Evolutionary conservation across 2,888 invertebrate species (phyloP).

Genomic region (Troilus luridus): DNA sequence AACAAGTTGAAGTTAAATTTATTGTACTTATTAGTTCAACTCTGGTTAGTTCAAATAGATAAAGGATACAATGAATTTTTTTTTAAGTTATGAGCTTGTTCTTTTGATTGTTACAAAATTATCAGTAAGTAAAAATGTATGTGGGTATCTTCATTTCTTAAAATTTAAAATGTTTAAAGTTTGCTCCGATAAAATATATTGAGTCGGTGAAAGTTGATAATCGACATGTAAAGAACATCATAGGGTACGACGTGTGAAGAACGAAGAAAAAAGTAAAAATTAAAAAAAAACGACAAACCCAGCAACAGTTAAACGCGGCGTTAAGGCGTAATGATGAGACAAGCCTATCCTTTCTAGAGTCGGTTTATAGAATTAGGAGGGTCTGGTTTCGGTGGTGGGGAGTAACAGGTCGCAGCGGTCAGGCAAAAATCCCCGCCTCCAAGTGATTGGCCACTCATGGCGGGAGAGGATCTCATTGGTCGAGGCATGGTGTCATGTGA

Average conservation of each 20-base stretch:
- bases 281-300: not conserved
- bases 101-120: no score
- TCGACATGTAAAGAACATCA: not conserved
- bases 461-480: constrained; percentile 63
- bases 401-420: constrained; percentile 55
- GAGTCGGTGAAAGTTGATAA: not conserved
- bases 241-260: not conserved
- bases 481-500: constrained; percentile 62
- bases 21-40: no score
- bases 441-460: constrained; percentile 47
- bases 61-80: no score
- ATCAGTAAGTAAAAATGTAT: no score
- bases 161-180: not conserved
- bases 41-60: no score
- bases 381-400: constrained; percentile 57
- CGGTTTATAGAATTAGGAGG: constrained; percentile 49
- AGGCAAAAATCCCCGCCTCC: constrained; percentile 31
- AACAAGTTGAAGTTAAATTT: no score
- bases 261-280: not conserved
- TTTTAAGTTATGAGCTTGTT: no score
- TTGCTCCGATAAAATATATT: not conserved
- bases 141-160: not conserved
- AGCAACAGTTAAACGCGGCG: constrained; percentile 45
- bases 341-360: constrained; percentile 49
- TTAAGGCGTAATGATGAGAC: constrained; percentile 47